phyloP scores from a whole-genome alignment of 2,113 vertebrate species.

The Heteronetta atricapilla region DNA sequence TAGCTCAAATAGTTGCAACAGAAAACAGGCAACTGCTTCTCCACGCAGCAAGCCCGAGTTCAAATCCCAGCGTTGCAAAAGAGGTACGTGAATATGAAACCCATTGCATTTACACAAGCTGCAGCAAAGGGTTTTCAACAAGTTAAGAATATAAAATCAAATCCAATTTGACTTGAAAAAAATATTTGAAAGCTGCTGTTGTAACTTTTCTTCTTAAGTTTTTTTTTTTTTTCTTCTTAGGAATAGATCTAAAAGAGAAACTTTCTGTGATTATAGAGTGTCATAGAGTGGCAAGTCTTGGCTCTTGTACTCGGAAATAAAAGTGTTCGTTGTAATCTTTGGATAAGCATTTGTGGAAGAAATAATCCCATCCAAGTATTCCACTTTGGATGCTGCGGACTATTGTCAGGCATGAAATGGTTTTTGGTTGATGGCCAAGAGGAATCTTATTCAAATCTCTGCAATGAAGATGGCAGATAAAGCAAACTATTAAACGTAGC shows the following conservation, averaged over 20 bases:
- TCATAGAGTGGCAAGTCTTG: not conserved
- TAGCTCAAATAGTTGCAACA: not conserved
- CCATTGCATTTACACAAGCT: not conserved
- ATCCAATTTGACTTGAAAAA: not conserved
- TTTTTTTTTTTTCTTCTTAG: not conserved
- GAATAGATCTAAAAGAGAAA: not conserved
- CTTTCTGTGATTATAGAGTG: not conserved
- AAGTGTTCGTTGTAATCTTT: not conserved
- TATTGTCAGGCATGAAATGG: not conserved
- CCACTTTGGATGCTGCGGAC: not conserved
- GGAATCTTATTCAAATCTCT: not conserved
- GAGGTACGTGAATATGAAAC: not conserved
- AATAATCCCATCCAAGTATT: not conserved
- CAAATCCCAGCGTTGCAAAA: not conserved
- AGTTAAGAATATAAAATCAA: not conserved
- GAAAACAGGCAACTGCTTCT: not conserved
- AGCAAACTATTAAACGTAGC: not conserved
- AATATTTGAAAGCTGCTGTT: not conserved
- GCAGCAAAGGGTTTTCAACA: not conserved
- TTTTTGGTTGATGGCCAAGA: not conserved
- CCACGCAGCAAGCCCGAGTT: not conserved
- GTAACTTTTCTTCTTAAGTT: not conserved
- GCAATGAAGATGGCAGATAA: not conserved
- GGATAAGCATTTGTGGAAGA: not conserved
- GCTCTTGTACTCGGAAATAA: not conserved